These are phyloP conservation scores for Thalpophila matura DNA, from an alignment of 2,888 invertebrate genomes.

Conservation along the genomic window DNA sequence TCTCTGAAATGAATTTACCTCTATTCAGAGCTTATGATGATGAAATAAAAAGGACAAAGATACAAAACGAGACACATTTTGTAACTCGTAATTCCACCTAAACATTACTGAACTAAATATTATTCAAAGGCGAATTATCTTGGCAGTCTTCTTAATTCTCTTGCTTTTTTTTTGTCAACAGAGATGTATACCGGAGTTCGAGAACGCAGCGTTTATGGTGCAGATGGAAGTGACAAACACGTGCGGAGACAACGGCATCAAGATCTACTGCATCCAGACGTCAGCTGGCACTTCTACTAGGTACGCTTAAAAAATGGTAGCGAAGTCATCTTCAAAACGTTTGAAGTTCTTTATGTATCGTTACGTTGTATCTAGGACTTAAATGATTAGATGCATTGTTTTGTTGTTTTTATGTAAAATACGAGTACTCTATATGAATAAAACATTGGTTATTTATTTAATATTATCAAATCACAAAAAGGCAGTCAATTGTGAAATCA, in stretches of 20 bases:
- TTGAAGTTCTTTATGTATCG: too few relatives aligned
- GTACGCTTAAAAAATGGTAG: slow-evolving; percentile 58
- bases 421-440: too few relatives aligned
- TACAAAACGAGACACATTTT: too few relatives aligned
- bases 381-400: too few relatives aligned
- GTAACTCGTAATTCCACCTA: neutral
- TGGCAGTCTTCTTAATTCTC: neutral
- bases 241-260: slow-evolving; percentile 95
- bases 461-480: too few relatives aligned
- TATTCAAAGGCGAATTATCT: too few relatives aligned
- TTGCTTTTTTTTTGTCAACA: slow-evolving; percentile 75
- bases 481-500: too few relatives aligned
- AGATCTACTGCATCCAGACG: slow-evolving; percentile 97
- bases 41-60: slow-evolving; percentile 24
- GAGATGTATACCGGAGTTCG: slow-evolving; percentile 99
- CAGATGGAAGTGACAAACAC: slow-evolving; percentile 98
- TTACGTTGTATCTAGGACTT: too few relatives aligned
- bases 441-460: too few relatives aligned
- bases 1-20: too few relatives aligned
- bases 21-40: neutral
- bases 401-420: too few relatives aligned
- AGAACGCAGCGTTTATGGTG: slow-evolving; percentile 98
- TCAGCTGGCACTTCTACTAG: slow-evolving; percentile 92
- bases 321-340: neutral
- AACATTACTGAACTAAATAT: neutral